phyloP scores from a whole-genome alignment of 2,113 vertebrate species.

The Onychorhynchus coronatus region DNA sequence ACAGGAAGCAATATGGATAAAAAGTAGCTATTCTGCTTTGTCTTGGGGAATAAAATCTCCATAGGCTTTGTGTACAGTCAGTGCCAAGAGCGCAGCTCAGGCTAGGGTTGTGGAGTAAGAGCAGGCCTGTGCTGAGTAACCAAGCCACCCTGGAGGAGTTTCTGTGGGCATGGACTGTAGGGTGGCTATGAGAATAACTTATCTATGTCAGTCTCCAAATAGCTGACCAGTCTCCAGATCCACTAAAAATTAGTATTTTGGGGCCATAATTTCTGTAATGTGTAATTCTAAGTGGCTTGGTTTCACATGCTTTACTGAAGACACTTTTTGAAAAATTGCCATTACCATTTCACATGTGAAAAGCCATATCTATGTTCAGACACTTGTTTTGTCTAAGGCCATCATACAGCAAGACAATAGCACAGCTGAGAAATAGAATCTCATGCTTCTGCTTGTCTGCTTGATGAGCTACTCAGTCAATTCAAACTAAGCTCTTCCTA shows the following conservation, averaged over 20 bases:
- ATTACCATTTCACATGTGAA: neutral
- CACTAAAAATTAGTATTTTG: neutral
- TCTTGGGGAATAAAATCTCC: neutral
- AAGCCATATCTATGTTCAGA: neutral
- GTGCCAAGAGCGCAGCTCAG: rapidly evolving
- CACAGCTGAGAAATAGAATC: neutral
- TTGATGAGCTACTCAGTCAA: neutral
- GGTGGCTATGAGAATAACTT: neutral
- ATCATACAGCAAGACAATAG: neutral
- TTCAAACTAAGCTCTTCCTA: neutral
- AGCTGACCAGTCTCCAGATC: neutral
- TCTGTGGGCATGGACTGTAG: neutral
- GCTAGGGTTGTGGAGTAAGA: neutral
- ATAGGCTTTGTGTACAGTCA: neutral
- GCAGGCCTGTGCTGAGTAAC: rapidly evolving
- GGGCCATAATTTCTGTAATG: neutral
- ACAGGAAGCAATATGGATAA: rapidly evolving
- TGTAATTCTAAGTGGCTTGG: neutral
- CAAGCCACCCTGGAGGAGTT: neutral
- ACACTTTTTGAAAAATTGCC: neutral
- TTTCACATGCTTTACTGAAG: neutral
- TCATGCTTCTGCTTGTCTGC: neutral
- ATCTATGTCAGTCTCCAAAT: neutral
- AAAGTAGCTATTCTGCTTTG: neutral
- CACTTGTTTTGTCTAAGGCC: neutral